A percentile compares a stretch with the other conserved stretches of the same genome.
Evolutionary conservation across 2,113 vertebrate species (phyloP).

Genomic region (human): DNA sequence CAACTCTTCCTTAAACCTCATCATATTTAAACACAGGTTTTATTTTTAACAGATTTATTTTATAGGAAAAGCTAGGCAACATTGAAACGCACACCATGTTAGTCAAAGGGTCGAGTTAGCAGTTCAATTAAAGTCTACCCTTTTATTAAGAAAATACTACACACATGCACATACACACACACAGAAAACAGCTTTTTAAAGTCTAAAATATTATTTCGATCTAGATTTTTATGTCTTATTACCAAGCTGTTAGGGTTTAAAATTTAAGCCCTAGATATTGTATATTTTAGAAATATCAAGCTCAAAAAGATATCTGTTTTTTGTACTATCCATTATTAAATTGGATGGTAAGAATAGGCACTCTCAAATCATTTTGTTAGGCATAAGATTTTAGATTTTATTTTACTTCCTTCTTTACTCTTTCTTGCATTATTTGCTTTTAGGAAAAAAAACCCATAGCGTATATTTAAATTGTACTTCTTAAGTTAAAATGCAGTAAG

Average conservation of each 20-base stretch:
- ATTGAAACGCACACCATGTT: not conserved
- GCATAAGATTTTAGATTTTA: not conserved
- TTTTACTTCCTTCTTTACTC: not conserved
- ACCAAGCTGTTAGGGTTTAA: not conserved
- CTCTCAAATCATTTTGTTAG: not conserved
- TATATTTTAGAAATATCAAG: not conserved
- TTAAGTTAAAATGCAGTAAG: too few relatives aligned
- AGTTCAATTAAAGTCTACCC: not conserved
- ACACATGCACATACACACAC: not conserved
- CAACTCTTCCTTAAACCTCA: not conserved
- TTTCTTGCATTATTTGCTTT: not conserved
- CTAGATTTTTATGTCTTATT: not conserved
- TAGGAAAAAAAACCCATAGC: not conserved
- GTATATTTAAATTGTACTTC: too few relatives aligned
- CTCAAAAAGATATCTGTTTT: not conserved
- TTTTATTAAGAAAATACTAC: not conserved
- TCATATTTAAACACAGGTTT: not conserved
- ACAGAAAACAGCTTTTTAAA: not conserved
- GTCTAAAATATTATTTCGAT: not conserved
- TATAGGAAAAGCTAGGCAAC: not conserved
- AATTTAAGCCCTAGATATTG: not conserved
- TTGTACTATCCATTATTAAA: not conserved
- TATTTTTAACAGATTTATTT: not conserved
- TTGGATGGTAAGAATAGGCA: not conserved
- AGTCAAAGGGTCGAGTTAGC: not conserved